Evolutionary conservation across 2,888 invertebrate species (phyloP).

Genomic region (Unio delphinus): DNA sequence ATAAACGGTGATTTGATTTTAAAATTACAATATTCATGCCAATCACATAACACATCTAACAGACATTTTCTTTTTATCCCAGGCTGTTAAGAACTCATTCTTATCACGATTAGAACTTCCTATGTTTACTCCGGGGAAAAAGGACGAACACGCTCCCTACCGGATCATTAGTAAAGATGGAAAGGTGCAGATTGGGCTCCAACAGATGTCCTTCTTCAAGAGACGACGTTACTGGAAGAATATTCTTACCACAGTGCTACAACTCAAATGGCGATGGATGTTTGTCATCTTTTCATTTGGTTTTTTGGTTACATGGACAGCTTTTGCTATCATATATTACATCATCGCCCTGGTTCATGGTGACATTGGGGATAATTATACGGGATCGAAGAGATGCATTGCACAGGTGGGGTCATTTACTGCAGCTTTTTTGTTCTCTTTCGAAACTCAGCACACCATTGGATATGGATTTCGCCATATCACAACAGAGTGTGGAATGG

Average conservation of each 20-base stretch:
- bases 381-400: constrained; percentile 67
- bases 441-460: constrained; percentile 97
- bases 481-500: constrained; percentile 92
- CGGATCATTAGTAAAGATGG: constrained; percentile 35
- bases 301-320: constrained; percentile 88
- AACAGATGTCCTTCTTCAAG: constrained; percentile 29
- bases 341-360: constrained; percentile 65
- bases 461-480: constrained; percentile 89
- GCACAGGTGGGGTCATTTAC: constrained; percentile 88
- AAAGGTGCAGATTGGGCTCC: constrained; percentile 27
- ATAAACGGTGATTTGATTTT: too few relatives aligned
- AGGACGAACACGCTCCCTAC: constrained; percentile 3
- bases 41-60: too few relatives aligned
- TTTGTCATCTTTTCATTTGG: constrained; percentile 91
- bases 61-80: too few relatives aligned
- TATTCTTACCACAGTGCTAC: constrained; percentile 94
- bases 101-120: too few relatives aligned
- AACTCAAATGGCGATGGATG: constrained; percentile 89
- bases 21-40: too few relatives aligned
- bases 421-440: constrained; percentile 93
- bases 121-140: too few relatives aligned
- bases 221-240: constrained; percentile 73
- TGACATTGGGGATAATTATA: constrained; percentile 59
- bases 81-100: too few relatives aligned
- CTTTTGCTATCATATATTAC: constrained; percentile 78